A percentile compares a stretch with the other conserved stretches of the same genome.
phyloP scores from a whole-genome alignment of 2,113 vertebrate species.

The Barbus barbus region DNA sequence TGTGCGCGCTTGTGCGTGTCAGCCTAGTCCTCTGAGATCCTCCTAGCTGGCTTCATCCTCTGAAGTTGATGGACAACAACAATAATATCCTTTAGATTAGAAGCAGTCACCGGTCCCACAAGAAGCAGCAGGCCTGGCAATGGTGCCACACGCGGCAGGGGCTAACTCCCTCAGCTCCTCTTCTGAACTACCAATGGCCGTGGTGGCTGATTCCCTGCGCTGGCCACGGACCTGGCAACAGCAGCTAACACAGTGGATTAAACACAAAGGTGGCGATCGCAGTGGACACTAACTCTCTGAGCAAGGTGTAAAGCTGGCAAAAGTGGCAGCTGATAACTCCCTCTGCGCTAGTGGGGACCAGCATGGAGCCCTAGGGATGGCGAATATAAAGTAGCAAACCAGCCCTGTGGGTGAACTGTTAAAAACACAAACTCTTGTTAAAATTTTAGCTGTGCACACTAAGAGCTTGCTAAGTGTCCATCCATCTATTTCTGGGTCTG shows the following conservation, averaged over 20 bases:
- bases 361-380: background rate
- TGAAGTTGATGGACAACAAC: slow-evolving; percentile 49
- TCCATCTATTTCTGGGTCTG: background rate
- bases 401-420: background rate
- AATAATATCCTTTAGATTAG: background rate
- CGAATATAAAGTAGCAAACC: background rate
- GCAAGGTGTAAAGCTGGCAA: slow-evolving; percentile 11
- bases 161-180: slow-evolving; percentile 60
- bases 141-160: slow-evolving; percentile 52
- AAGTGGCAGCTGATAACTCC: slow-evolving; percentile 2
- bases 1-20: slow-evolving; percentile 38
- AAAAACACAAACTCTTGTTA: background rate
- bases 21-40: slow-evolving; percentile 45
- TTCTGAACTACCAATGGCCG: background rate
- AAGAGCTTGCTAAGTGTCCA: background rate
- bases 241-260: background rate
- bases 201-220: slow-evolving; percentile 10
- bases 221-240: slow-evolving; percentile 27
- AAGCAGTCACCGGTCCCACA: slow-evolving; percentile 54
- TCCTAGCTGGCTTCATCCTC: slow-evolving; percentile 49
- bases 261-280: background rate
- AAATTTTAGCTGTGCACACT: background rate
- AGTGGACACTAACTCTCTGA: background rate
- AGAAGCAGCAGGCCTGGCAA: slow-evolving; percentile 67
- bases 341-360: background rate